A percentile compares a stretch with the other conserved stretches of the same genome.
Conservation (phyloP, 2,888 invertebrate genomes). For the Rotaria sp. region DNA sequence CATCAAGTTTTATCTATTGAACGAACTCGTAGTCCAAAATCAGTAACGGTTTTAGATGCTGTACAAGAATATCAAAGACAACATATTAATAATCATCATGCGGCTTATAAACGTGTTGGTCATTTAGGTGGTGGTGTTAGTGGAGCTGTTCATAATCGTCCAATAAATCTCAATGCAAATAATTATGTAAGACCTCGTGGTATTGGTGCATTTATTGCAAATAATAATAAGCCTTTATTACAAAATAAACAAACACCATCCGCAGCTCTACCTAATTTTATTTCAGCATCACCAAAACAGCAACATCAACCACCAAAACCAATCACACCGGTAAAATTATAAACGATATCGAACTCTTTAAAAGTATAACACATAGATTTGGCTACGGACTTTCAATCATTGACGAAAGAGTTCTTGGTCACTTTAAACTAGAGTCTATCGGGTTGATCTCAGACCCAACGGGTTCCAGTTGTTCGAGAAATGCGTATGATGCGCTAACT, state of each 20-base stretch:
- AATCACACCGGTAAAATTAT: background rate
- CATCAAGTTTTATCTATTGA: background rate
- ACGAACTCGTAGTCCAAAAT: background rate
- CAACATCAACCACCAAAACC: conserved; percentile 28
- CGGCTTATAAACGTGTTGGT: background rate
- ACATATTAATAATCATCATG: background rate
- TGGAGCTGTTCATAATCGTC: background rate
- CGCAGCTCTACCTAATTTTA: background rate
- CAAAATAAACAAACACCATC: background rate
- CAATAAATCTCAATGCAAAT: background rate
- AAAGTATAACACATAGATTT: no score
- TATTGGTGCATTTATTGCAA: background rate
- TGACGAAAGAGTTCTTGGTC: no score
- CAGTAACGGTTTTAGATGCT: background rate
- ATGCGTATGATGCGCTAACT: no score
- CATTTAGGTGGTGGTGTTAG: background rate
- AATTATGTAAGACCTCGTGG: background rate
- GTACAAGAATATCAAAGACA: conserved; percentile 24
- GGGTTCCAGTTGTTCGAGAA: no score
- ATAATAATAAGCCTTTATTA: background rate
- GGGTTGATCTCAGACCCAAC: no score
- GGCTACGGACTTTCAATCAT: no score
- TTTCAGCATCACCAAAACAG: conserved; percentile 2
- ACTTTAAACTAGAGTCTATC: no score
- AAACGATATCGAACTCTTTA: no score